phyloP scores from a whole-genome alignment of 2,113 vertebrate genomes.

The Scomber japonicus region DNA sequence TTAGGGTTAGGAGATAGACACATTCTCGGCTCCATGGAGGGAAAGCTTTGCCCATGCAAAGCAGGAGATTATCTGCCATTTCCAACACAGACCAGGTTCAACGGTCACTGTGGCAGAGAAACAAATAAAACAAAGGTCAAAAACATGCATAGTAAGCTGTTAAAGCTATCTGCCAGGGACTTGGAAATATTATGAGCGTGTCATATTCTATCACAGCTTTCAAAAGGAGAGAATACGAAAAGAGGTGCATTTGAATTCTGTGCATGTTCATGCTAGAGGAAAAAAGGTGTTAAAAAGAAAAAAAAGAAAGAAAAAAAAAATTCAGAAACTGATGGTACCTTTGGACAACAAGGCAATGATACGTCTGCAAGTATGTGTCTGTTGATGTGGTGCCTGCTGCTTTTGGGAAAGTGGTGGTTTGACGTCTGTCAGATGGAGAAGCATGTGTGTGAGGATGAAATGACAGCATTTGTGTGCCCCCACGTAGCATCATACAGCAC shows the following conservation, averaged over 20 bases:
- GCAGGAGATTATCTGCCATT: conserved; percentile 80
- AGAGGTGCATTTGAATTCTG: conserved; percentile 43
- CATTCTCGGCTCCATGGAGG: conserved; percentile 38
- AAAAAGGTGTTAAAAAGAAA: conserved; percentile 17
- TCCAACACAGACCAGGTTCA: conserved; percentile 70
- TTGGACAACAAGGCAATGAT: conserved; percentile 44
- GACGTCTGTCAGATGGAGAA: conserved; percentile 55
- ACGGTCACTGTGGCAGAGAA: conserved; percentile 69
- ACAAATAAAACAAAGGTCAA: conserved; percentile 82
- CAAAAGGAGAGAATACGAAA: background rate
- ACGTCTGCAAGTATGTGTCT: conserved; percentile 34
- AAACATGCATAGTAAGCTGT: conserved; percentile 60
- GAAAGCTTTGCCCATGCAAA: conserved; percentile 75
- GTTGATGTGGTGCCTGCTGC: conserved; percentile 51
- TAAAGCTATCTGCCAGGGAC: conserved; percentile 56
- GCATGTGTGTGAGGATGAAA: conserved; percentile 9
- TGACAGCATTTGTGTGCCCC: conserved; percentile 40
- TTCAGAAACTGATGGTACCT: background rate
- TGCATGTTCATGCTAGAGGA: background rate
- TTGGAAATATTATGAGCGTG: conserved; percentile 59
- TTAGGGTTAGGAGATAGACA: conserved; percentile 75
- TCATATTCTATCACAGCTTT: conserved; percentile 56
- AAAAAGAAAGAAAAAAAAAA: background rate
- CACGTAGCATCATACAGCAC: conserved; percentile 28
- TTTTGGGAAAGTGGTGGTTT: conserved; percentile 59